phyloP scores from a whole-genome alignment of 2,797 vertebrate species.

The Serranus cabrilla region DNA sequence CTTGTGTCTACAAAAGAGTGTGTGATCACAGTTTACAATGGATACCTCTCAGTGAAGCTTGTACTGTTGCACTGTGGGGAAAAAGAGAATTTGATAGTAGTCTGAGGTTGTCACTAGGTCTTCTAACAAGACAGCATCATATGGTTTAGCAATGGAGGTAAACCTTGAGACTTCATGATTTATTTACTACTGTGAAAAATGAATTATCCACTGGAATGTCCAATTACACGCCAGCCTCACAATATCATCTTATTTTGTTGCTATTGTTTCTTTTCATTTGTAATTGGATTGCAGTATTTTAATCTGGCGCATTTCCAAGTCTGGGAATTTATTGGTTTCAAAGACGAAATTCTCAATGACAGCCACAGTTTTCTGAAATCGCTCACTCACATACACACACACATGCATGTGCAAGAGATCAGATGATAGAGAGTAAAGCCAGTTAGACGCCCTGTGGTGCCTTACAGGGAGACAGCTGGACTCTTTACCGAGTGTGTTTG shows the following conservation, averaged over 20 bases:
- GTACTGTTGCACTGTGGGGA: neutral
- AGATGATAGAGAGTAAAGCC: conserved; percentile 47
- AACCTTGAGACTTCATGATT: neutral
- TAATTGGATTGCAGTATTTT: neutral
- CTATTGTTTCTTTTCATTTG: neutral
- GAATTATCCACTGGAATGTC: conserved; percentile 4
- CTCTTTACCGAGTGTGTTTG: conserved; percentile 33
- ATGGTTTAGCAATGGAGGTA: neutral
- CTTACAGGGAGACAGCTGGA: conserved; percentile 49
- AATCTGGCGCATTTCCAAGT: neutral
- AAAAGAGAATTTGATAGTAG: conserved; percentile 12
- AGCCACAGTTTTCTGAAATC: conserved; percentile 16
- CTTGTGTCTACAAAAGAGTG: conserved; percentile 6
- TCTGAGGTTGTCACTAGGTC: conserved; percentile 10
- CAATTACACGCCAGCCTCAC: neutral
- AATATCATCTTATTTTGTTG: neutral
- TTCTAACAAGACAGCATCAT: neutral
- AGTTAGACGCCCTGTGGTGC: conserved; percentile 48
- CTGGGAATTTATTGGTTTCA: conserved; percentile 14
- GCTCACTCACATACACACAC: neutral
- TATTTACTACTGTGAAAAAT: neutral
- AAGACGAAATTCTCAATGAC: conserved; percentile 22
- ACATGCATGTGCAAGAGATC: conserved; percentile 2
- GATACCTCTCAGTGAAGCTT: neutral
- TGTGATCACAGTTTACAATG: conserved; percentile 15